Conservation (phyloP, 2,888 invertebrate genomes). For the Spilosoma lubricipeda region DNA sequence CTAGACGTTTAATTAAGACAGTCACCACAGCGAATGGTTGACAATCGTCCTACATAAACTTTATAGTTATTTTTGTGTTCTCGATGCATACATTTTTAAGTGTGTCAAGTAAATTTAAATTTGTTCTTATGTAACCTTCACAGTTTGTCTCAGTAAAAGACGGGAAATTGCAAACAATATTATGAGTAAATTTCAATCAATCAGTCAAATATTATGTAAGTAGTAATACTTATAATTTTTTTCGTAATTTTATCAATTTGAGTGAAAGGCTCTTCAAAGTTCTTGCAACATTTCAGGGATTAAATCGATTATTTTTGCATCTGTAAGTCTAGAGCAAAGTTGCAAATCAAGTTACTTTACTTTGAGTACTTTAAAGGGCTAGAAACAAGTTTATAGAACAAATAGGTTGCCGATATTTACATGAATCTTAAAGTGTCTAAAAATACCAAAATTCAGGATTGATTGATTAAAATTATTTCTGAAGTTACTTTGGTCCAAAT, state of each 20-base stretch:
- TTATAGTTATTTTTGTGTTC: slow-evolving; percentile 4
- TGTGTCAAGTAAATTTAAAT: slow-evolving; percentile 3
- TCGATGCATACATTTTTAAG: slow-evolving; percentile 4
- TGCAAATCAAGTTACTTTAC: background rate
- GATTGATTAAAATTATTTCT: too few relatives aligned
- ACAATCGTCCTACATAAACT: slow-evolving; percentile 15
- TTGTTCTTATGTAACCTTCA: background rate
- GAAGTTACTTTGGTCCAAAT: too few relatives aligned
- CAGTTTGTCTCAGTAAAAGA: background rate
- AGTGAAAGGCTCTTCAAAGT: background rate
- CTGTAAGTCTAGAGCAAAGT: too few relatives aligned
- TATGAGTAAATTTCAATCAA: background rate
- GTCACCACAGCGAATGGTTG: slow-evolving; percentile 29
- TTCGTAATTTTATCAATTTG: background rate
- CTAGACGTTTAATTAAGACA: slow-evolving; percentile 23
- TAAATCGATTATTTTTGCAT: background rate
- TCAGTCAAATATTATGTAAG: background rate
- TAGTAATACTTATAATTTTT: background rate
- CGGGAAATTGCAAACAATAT: background rate
- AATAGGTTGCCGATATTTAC: background rate
- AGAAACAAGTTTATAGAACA: background rate
- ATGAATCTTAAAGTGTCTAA: background rate
- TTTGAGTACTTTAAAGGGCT: background rate
- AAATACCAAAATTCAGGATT: too few relatives aligned
- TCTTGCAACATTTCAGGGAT: background rate